These are phyloP conservation scores for Hippocampus abdominalis DNA, from an alignment of 2,113 vertebrate species.

Conservation along the genomic window DNA sequence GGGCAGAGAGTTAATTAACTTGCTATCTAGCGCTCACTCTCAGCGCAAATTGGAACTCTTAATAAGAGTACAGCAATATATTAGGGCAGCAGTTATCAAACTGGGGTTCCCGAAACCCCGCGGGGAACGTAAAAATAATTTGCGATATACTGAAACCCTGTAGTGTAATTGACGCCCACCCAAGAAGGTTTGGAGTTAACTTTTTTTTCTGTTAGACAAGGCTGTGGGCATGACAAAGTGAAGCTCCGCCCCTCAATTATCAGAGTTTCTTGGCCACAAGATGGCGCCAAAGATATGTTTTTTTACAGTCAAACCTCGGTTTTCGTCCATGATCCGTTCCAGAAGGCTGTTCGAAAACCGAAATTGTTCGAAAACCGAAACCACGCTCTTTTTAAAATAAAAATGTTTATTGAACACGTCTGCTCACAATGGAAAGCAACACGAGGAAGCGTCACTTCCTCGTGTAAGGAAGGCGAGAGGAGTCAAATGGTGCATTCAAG, in stretches of 20 bases:
- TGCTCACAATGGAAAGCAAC: no score
- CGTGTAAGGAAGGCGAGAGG: no score
- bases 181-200: neutral
- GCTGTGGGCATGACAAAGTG: neutral
- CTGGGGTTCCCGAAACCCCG: neutral
- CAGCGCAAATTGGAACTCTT: constrained; percentile 71
- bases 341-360: no score
- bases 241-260: neutral
- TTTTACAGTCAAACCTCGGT: no score
- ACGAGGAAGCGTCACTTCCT: no score
- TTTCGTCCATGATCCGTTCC: no score
- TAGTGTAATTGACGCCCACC: neutral
- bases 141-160: neutral
- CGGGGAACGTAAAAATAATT: neutral
- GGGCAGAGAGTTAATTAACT: constrained; percentile 78
- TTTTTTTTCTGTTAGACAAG: neutral
- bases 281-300: no score
- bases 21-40: constrained; percentile 72
- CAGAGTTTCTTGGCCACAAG: no score
- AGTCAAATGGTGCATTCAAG: no score
- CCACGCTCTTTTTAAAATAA: no score
- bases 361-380: no score
- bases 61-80: constrained; percentile 45
- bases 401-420: no score
- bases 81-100: neutral